These are phyloP conservation scores for Sylvicola cinctus DNA, from an alignment of 2,888 invertebrate genomes.

Conservation along the genomic window DNA sequence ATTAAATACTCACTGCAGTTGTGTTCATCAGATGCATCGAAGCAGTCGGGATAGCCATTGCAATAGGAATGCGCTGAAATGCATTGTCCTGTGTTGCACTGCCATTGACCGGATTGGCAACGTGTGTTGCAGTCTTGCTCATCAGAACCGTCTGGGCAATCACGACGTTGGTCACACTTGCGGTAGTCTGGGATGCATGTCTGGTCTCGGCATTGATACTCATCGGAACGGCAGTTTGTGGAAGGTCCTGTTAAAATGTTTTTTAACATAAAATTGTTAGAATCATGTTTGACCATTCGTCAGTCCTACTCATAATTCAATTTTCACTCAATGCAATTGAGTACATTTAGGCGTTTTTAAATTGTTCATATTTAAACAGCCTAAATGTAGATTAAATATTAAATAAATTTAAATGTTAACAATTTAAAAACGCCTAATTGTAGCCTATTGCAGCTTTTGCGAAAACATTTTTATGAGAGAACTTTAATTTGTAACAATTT, in stretches of 20 bases:
- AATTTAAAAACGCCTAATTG: too few species aligned
- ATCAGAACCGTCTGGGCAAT: constrained; percentile 49
- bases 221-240: constrained; percentile 45
- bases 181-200: constrained; percentile 40
- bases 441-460: too few species aligned
- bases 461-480: too few species aligned
- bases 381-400: too few species aligned
- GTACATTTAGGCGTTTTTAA: too few species aligned
- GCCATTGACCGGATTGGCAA: constrained; percentile 14
- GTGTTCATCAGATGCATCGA: constrained; percentile 32
- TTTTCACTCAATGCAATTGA: too few species aligned
- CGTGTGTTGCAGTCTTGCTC: constrained; percentile 33
- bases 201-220: constrained; percentile 51
- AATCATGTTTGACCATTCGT: too few species aligned
- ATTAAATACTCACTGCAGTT: neutral
- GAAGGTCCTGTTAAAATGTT: constrained; percentile 26
- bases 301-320: too few species aligned
- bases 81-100: constrained; percentile 30
- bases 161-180: constrained; percentile 37
- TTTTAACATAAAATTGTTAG: too few species aligned
- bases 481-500: too few species aligned
- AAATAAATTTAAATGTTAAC: too few species aligned
- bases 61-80: constrained; percentile 27
- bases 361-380: too few species aligned
- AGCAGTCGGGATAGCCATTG: constrained; percentile 35